Conservation (phyloP, 2,888 invertebrate species). For the Drosophila atroscutellata region DNA sequence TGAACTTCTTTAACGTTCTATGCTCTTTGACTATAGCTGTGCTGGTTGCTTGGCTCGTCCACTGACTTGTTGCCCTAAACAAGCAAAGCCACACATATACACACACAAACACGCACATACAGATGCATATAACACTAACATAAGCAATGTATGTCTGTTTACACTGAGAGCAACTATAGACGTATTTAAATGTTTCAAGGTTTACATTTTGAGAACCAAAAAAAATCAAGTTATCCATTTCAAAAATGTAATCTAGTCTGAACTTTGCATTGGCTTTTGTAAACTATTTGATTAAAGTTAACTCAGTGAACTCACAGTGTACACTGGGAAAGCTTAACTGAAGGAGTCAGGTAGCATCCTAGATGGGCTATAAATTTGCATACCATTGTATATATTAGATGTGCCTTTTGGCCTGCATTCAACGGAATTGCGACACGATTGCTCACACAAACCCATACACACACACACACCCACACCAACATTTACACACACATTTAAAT, state of each 20-base stretch:
- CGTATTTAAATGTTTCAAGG: not conserved
- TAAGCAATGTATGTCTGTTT: not conserved
- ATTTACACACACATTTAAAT: slow-evolving; percentile 8
- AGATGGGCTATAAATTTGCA: slow-evolving; percentile 31
- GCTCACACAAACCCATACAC: not conserved
- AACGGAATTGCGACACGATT: slow-evolving; percentile 6
- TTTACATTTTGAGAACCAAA: not conserved
- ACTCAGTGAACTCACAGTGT: slow-evolving; percentile 24
- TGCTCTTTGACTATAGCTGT: slow-evolving; percentile 42
- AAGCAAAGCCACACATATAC: not conserved
- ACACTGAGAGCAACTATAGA: slow-evolving; percentile 14
- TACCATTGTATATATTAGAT: slow-evolving; percentile 15
- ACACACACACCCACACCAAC: not conserved
- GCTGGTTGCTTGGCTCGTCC: slow-evolving; percentile 32
- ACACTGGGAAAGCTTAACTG: not conserved
- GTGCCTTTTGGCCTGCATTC: slow-evolving; percentile 7
- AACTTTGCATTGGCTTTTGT: not conserved
- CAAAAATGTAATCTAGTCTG: not conserved
- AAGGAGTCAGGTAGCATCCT: slow-evolving; percentile 12
- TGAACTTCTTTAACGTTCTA: slow-evolving; percentile 61
- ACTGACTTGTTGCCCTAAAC: slow-evolving; percentile 24
- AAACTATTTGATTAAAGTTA: not conserved
- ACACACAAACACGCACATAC: not conserved
- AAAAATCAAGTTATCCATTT: not conserved
- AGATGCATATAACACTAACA: not conserved